Conservation (phyloP, 2,888 invertebrate genomes). For the Amiota communis region DNA sequence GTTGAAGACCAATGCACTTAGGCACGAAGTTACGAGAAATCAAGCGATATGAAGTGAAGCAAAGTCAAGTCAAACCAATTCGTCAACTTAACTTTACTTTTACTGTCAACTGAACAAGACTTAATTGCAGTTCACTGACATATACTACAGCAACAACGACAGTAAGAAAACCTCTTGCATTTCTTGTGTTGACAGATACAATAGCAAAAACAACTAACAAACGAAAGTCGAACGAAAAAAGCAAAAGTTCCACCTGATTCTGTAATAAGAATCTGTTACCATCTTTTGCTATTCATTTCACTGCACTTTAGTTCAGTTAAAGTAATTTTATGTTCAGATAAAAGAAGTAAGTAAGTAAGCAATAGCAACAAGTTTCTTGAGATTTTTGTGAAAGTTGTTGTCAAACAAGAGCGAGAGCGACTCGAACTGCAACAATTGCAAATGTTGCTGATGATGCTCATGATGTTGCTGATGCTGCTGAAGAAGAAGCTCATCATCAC, state of each 20-base stretch:
- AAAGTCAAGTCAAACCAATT: background rate
- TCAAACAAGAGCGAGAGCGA: background rate
- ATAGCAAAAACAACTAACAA: slow-evolving; percentile 5
- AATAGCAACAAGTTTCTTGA: slow-evolving; percentile 61
- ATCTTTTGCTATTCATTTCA: background rate
- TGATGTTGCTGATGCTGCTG: slow-evolving; percentile 48
- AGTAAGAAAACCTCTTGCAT: slow-evolving; percentile 18
- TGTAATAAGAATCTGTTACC: slow-evolving; percentile 57
- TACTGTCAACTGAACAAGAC: slow-evolving; percentile 60
- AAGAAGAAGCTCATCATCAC: background rate
- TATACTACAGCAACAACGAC: slow-evolving; percentile 18
- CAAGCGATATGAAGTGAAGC: background rate
- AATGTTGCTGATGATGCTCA: slow-evolving; percentile 6
- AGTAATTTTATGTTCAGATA: background rate
- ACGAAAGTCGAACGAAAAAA: slow-evolving; percentile 17
- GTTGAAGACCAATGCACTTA: background rate
- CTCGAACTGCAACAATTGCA: background rate
- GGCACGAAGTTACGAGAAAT: background rate
- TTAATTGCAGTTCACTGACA: slow-evolving; percentile 63
- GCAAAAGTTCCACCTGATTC: slow-evolving; percentile 62
- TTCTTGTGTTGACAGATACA: slow-evolving; percentile 5
- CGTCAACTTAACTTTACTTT: slow-evolving; percentile 52
- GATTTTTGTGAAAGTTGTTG: slow-evolving; percentile 47
- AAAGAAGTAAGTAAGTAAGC: background rate
- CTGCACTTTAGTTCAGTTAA: background rate